A percentile compares a stretch with the other conserved stretches of the same genome.
Conservation (phyloP, 2,113 vertebrate species). For the Eudyptes chrysolophus region DNA sequence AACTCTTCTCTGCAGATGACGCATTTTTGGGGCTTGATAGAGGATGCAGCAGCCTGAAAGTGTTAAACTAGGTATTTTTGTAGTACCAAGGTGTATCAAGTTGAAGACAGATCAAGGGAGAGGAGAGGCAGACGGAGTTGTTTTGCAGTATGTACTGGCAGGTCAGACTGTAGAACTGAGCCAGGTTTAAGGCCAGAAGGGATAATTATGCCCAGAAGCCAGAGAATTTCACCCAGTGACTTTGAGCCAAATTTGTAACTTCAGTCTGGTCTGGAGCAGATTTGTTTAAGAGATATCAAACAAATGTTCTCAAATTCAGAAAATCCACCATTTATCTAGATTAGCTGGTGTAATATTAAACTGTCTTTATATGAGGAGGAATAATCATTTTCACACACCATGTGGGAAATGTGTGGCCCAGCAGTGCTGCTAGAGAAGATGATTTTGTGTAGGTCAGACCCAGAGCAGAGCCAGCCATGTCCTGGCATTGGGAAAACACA, state of each 20-base stretch:
- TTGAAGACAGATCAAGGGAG: accelerated
- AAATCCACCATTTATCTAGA: background rate
- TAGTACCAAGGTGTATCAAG: background rate
- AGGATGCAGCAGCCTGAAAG: background rate
- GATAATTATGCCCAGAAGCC: background rate
- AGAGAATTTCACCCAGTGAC: background rate
- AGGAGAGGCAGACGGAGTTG: background rate
- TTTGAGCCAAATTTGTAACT: background rate
- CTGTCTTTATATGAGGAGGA: background rate
- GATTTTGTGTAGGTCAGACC: background rate
- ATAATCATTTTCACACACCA: accelerated
- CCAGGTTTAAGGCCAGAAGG: background rate
- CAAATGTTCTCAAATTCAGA: background rate
- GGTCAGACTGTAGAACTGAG: background rate
- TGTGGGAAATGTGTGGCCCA: background rate
- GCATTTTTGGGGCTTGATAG: background rate
- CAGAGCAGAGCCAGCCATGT: background rate
- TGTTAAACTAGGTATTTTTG: accelerated
- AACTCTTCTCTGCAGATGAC: background rate
- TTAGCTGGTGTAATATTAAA: background rate
- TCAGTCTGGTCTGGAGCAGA: background rate
- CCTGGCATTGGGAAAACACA: accelerated
- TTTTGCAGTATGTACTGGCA: background rate
- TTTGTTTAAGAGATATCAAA: background rate
- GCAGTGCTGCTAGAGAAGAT: background rate